Percentiles rank a stretch among this genome's conserved stretches.
Conservation (phyloP, 2,797 vertebrate species). For the Poecile montanus region DNA sequence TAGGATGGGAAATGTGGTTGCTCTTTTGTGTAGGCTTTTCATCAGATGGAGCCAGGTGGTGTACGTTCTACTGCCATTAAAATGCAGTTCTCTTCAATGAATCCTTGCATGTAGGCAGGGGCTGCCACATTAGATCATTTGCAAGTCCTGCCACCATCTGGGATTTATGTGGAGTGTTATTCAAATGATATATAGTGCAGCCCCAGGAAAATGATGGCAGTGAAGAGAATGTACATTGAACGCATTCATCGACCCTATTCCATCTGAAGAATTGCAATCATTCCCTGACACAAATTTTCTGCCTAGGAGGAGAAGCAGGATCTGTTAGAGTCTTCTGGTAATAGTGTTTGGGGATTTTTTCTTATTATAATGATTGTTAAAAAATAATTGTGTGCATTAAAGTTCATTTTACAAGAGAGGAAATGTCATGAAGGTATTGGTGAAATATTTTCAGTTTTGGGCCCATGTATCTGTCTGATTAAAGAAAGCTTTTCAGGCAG, state of each 20-base stretch:
- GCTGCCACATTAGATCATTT: conserved; percentile 10
- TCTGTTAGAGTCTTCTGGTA: background rate
- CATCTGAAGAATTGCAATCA: background rate
- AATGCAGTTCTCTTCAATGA: background rate
- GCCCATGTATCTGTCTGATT: background rate
- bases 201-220: background rate
- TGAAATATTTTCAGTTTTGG: conserved; percentile 40
- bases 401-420: background rate
- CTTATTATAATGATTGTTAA: background rate
- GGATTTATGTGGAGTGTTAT: conserved; percentile 19
- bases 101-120: background rate
- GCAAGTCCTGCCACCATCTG: background rate
- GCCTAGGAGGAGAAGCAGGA: background rate
- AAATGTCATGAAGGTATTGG: background rate
- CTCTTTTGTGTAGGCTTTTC: background rate
- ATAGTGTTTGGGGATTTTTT: background rate
- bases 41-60: background rate
- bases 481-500: conserved; percentile 29
- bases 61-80: background rate
- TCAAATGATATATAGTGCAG: background rate
- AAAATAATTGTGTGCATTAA: background rate
- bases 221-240: conserved; percentile 9
- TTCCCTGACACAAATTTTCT: background rate
- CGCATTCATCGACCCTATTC: background rate
- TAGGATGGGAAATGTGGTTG: background rate